Evolutionary conservation across 2,888 invertebrate species (phyloP), one percentile per base, ranked within the genome.

Genomic region (Chrysolina americana): DNA sequence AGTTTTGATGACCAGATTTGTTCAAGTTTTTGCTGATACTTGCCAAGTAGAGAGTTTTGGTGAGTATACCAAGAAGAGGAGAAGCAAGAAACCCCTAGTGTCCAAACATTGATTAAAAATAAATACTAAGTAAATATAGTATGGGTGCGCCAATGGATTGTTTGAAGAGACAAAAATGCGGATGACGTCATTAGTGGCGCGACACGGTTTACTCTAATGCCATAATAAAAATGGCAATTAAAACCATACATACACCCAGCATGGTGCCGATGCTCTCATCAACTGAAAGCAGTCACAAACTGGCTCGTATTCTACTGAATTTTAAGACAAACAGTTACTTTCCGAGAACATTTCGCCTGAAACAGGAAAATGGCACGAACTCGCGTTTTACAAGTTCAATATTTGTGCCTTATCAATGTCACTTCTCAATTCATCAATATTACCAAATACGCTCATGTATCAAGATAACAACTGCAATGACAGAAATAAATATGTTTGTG

Each of bases 171-270:
- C 15, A 59, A 28, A 59, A 28, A 59, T 28, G 15, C 59, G 36
- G 36, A 59, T 59, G 59, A 59, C 59, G 59, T 59, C 15, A 36
- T 8, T 17, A 13, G 3, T 36, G 36, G 59, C 59, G 59, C 59
- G 59, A 59, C 59, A 59, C 19, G 17, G 59, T 36, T 21, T 53
- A 53, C 53, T 53, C 53, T 53, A 21, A 53, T 53, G 19, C 21
- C 50, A 53, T n/a, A 59, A 59, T 59, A 59, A 59, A 59, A 59
- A 59, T 28, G 36, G 59, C 59, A 59, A 59, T 59, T 59, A 59
- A 59, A 59, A 28, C 23, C 59, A 59, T 59, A 59, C 23, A 15
- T 59, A 59, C 59, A 59, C 23, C 8, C n/a, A 36, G 23, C 28
- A 59, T 15, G 59, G 36, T 28, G 59, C n/a, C n/a, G 36, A 59